Evolutionary conservation across 2,888 invertebrate genomes (phyloP).

Genomic region (Drosophila lacicola): DNA sequence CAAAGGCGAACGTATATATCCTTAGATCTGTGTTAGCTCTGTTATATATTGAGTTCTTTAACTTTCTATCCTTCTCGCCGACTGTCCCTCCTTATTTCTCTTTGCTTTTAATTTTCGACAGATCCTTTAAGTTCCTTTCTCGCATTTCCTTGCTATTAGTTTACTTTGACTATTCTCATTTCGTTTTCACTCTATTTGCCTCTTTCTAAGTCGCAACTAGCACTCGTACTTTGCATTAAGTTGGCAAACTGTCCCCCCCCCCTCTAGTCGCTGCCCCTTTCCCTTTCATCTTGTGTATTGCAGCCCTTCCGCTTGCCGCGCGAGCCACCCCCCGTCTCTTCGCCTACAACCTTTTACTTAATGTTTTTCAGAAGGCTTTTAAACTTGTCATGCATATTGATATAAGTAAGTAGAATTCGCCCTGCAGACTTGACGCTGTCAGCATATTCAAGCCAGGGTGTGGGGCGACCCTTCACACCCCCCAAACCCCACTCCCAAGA

Average conservation of each 20-base stretch:
- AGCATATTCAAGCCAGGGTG: constrained; percentile 58
- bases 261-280: background rate
- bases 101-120: background rate
- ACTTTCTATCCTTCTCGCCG: background rate
- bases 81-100: background rate
- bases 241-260: constrained; percentile 21
- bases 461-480: background rate
- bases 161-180: constrained; percentile 15
- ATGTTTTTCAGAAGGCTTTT: constrained; percentile 60
- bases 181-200: constrained; percentile 3
- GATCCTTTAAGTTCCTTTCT: constrained; percentile 14
- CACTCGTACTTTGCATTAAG: constrained; percentile 39
- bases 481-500: background rate
- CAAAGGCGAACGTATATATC: too few relatives aligned
- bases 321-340: background rate
- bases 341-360: constrained; percentile 19
- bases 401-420: constrained; percentile 68
- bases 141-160: constrained; percentile 6
- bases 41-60: too few relatives aligned
- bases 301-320: background rate
- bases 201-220: constrained; percentile 9
- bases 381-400: constrained; percentile 78
- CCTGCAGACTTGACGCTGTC: constrained; percentile 59
- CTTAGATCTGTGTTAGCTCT: too few relatives aligned
- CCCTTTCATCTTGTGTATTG: background rate